Conservation (phyloP, 2,113 vertebrate genomes). For the Andinoacara biseriatus region DNA sequence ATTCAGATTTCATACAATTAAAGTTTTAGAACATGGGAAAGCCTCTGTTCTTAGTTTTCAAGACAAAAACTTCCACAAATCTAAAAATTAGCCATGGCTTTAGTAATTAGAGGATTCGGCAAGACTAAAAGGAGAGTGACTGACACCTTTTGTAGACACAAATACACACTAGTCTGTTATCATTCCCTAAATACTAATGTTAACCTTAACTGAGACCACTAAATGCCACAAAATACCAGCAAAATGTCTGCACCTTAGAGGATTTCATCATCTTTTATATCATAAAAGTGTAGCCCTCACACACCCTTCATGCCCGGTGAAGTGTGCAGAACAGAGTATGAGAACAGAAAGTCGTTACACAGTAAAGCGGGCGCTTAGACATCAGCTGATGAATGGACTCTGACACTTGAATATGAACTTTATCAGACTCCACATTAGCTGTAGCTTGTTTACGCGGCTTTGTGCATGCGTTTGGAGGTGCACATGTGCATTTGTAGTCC, state of each 20-base stretch:
- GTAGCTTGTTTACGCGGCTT: slow-evolving; percentile 11
- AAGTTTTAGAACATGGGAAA: background rate
- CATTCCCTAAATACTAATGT: background rate
- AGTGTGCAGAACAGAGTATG: slow-evolving; percentile 54
- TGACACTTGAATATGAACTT: slow-evolving; percentile 67
- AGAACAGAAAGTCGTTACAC: slow-evolving; percentile 65
- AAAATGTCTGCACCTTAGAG: slow-evolving; percentile 33
- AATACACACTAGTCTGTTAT: background rate
- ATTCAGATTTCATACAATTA: background rate
- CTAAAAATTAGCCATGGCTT: slow-evolving; percentile 7
- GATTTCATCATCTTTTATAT: slow-evolving; percentile 39
- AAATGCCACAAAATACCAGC: slow-evolving; percentile 41
- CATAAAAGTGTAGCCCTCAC: slow-evolving; percentile 8
- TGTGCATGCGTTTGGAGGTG: background rate
- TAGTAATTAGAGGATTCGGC: background rate
- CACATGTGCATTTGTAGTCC: background rate
- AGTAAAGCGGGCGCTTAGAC: slow-evolving; percentile 20
- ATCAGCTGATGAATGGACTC: slow-evolving; percentile 21
- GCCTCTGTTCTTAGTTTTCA: background rate
- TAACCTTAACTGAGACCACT: slow-evolving; percentile 23
- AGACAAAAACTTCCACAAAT: background rate
- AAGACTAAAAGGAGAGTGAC: background rate
- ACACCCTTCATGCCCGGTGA: slow-evolving; percentile 36
- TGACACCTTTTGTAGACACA: background rate
- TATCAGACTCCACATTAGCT: slow-evolving; percentile 42